Evolutionary conservation across 2,888 invertebrate genomes (phyloP), one percentile per base, ranked within the genome.

Genomic region (Troides oblongomaculatus): DNA sequence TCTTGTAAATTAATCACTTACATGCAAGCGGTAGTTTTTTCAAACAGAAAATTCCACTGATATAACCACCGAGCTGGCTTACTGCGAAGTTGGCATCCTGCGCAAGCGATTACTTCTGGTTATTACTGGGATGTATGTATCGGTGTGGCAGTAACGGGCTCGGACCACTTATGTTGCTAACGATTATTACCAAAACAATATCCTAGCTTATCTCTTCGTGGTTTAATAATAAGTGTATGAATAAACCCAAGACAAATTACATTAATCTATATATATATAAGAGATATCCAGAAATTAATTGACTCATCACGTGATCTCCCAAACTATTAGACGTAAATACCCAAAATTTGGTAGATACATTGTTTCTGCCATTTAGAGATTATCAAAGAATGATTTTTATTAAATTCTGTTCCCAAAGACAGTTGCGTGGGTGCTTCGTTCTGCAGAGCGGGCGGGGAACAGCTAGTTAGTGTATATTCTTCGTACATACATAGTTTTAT

Each of bases 71-170:
- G 36, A n/a, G n/a, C 30, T 12, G 64, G 21, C 6, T 36, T 56
- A 63, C 8, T 36, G 21, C 64, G 56, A 56, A 64, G 36, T 39
- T 4, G 0, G 30, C 25, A 21, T 64, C 36, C 56, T 56, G 56
- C 56, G 39, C 56, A 21, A n/a, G n/a, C 53, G n/a, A 30, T 50
- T n/a, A 8, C 56, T 63, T 53, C 53, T 64, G 36, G 14, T 56
- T 36, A 36, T 30, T 56, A 56, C 63, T 25, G 64, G 53, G 21
- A 56, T 18, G 36, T 18, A 56, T 18, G 36, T 18, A 25, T 57
- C 64, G 12, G 63, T 30, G n/a, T 18, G 18, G 1, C 17, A 25
- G 36, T 21, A 36, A 64, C 21, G 39, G 25, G 50, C n/a, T 46
- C 2, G 4, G 7, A 12, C 30, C 23, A 50, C 62, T 62, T 62